A percentile compares a stretch with the other conserved stretches of the same genome.
These are phyloP conservation scores for Aphelenchoides bicaudatus DNA, from an alignment of 2,888 invertebrate species.

Conservation along the genomic window DNA sequence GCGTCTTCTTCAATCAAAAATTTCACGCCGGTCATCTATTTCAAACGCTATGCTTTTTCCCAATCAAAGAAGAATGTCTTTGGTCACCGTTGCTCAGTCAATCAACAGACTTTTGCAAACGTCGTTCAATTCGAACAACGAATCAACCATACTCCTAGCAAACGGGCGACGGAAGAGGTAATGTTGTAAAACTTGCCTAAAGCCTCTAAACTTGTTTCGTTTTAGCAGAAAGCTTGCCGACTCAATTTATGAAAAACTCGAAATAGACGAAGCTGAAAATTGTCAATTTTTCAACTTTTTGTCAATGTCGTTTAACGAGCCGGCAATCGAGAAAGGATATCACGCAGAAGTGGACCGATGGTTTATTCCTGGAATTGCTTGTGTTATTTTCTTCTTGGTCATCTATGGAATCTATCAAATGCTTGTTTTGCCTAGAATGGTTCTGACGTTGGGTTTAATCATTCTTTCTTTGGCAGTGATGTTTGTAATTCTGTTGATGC, in stretches of 20 bases:
- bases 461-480: slow-evolving; percentile 48
- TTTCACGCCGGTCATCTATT: background rate
- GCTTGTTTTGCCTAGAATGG: slow-evolving; percentile 42
- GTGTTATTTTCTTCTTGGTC: slow-evolving; percentile 55
- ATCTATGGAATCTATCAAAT: slow-evolving; percentile 53
- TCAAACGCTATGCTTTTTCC: slow-evolving; percentile 31
- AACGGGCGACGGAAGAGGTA: slow-evolving; percentile 30
- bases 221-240: slow-evolving; percentile 20
- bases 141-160: slow-evolving; percentile 13
- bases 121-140: too few species aligned
- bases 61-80: slow-evolving; percentile 45
- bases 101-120: slow-evolving; percentile 48
- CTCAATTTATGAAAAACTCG: slow-evolving; percentile 24
- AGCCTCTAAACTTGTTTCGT: too few species aligned
- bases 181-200: slow-evolving; percentile 5
- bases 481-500: slow-evolving; percentile 54
- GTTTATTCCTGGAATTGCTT: slow-evolving; percentile 57
- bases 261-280: slow-evolving; percentile 22
- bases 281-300: slow-evolving; percentile 31
- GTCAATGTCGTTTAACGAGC: slow-evolving; percentile 41
- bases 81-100: slow-evolving; percentile 56
- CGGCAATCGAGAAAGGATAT: slow-evolving; percentile 42
- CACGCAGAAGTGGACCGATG: slow-evolving; percentile 58
- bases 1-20: slow-evolving; percentile 20
- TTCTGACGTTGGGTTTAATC: slow-evolving; percentile 47